A percentile compares a stretch with the other conserved stretches of the same genome.
Conservation (phyloP, 2,797 vertebrate species). For the Molothrus aeneus region DNA sequence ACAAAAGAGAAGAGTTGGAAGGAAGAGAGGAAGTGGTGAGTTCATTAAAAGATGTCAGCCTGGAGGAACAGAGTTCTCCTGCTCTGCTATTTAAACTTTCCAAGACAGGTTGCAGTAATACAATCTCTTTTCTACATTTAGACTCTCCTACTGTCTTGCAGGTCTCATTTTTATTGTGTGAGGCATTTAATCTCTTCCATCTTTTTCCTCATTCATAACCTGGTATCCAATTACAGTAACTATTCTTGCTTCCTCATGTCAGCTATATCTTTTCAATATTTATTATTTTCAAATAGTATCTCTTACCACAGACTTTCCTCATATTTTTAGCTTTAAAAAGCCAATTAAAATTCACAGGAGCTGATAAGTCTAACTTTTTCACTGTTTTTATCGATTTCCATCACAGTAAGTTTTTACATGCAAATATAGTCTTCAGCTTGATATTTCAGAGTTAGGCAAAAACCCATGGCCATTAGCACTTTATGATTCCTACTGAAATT, state of each 20-base stretch:
- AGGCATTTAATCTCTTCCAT: constrained; percentile 56
- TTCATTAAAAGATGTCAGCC: not conserved
- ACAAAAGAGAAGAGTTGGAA: not conserved
- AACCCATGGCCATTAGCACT: constrained; percentile 1
- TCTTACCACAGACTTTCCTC: not conserved
- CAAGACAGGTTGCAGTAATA: constrained; percentile 20
- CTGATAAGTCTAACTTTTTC: constrained; percentile 19
- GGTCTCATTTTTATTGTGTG: constrained; percentile 33
- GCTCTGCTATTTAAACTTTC: constrained; percentile 2
- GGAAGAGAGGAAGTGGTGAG: not conserved
- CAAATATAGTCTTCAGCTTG: constrained; percentile 23
- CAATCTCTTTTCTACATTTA: constrained; percentile 29
- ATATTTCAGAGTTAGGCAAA: constrained; percentile 27
- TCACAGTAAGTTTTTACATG: constrained; percentile 33
- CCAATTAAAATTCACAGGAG: constrained; percentile 57
- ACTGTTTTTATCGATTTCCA: constrained; percentile 32
- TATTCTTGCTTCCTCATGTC: constrained; percentile 54
- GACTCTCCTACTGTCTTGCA: not conserved
- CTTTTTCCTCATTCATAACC: constrained; percentile 49
- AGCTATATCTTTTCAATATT: constrained; percentile 42
- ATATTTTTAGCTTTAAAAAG: constrained; percentile 48
- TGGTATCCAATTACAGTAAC: constrained; percentile 55
- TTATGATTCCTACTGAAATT: constrained; percentile 48
- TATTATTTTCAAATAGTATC: constrained; percentile 50
- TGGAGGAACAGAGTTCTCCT: not conserved